Evolutionary conservation across 1,140 invertebrate species (phyloP), one percentile per base, ranked within the genome.

Genomic region (Hylyphantes graminicola): DNA sequence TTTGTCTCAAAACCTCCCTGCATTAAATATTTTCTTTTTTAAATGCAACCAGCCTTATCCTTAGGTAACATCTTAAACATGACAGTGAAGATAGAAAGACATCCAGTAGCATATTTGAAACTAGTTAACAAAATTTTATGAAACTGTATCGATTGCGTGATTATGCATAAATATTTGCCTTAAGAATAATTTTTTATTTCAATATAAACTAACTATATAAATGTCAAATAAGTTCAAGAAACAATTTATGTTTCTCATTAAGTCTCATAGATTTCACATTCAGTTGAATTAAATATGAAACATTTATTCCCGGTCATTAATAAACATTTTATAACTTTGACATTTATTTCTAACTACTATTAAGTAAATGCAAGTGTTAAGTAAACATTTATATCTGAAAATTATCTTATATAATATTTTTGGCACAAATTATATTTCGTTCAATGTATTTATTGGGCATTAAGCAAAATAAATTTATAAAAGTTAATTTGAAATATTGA

Each of bases 51-150:
- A 35, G 35, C 35, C 50, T n/a, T 70, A 70, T 70, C 50, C 54
- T 70, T 17, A 9, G 51, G 19, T 54, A 70, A 54, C 68, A 70
- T 19, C 15, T 54, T 19, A 19, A 19, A n/a, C 13, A 15, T 68
- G 64, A 68, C 67, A 50, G 67, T 70, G 68, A 19, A 19, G 19
- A 70, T 70, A 54, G 13, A 70, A 70, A 70, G 68, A 70, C 68
- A 70, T 53, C 54, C 15, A 70, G 68, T 54, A 70, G 51, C 51
- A 67, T 19, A 70, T 70, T 15, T 51, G 48, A n/a, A 70, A 70
- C 68, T 70, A 70, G 15, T 53, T 70, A 53, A 53, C 50, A 70
- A 70, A 70, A 70, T 70, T 53, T 70, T 70, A 70, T 17, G 15
- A 13, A 70, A 70, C 51, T 70, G 67, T 15, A 51, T 17, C 67